phyloP scores from a whole-genome alignment of 2,797 vertebrate species.

The Rallus crepitans region DNA sequence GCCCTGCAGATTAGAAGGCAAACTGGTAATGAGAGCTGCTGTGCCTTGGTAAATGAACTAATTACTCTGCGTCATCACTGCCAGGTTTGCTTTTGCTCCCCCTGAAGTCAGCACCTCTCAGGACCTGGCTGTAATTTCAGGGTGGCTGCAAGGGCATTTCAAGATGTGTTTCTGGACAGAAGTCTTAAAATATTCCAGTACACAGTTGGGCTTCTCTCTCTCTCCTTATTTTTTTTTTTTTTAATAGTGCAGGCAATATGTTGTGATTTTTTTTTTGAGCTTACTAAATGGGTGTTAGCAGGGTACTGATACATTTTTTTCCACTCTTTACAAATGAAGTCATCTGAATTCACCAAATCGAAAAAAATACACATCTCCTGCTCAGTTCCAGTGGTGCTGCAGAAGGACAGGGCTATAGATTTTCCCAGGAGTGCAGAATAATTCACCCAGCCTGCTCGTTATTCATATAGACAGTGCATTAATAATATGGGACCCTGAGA shows the following conservation, averaged over 20 bases:
- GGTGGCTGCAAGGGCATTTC: not conserved
- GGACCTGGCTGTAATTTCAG: not conserved
- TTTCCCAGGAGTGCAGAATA: conserved; percentile 85
- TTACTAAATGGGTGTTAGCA: conserved; percentile 14
- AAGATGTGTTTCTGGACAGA: not conserved
- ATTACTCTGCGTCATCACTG: not conserved
- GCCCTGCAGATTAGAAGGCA: not conserved
- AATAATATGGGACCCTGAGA: conserved; percentile 87
- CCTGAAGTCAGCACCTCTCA: not conserved
- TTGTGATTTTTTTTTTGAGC: not conserved
- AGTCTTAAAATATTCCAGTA: not conserved
- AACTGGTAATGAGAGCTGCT: not conserved
- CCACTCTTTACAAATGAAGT: conserved; percentile 56
- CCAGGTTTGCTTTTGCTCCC: not conserved
- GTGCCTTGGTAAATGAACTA: conserved; percentile 2
- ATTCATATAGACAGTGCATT: conserved; percentile 91
- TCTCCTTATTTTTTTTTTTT: not conserved
- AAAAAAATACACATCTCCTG: conserved; percentile 59
- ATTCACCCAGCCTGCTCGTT: conserved; percentile 83
- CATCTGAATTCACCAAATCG: conserved; percentile 62
- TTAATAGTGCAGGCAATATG: not conserved
- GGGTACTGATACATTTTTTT: not conserved
- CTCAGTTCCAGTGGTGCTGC: conserved; percentile 60
- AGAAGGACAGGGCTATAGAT: conserved; percentile 83
- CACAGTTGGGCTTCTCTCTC: not conserved